Conservation (phyloP, 2,888 invertebrate species). For the Cerastis rubricosa region DNA sequence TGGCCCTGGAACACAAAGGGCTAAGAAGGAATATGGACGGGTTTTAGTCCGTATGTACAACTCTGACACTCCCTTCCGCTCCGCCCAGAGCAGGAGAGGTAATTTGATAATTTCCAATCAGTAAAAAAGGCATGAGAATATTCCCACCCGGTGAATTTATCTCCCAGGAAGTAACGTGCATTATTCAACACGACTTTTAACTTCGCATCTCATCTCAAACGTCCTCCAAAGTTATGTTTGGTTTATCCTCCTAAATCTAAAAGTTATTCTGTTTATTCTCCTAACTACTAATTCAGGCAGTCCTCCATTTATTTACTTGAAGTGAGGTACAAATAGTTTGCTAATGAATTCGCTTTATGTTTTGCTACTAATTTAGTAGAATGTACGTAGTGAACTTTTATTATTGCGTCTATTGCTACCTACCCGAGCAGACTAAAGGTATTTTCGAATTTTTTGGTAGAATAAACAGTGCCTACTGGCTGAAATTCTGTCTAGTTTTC, state of each 20-base stretch:
- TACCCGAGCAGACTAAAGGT: neutral
- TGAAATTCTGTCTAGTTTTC: neutral
- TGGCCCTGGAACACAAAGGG: no score
- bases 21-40: no score
- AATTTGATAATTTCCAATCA: no score
- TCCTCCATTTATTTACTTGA: constrained; percentile 17
- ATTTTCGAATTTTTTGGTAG: constrained; percentile 17
- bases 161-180: neutral
- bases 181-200: neutral
- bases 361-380: constrained; percentile 26
- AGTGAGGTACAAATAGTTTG: constrained; percentile 33
- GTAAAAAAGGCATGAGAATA: neutral
- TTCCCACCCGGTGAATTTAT: no score
- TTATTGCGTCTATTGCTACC: neutral
- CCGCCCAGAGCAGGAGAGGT: no score
- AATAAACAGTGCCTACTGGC: neutral
- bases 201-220: neutral
- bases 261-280: constrained; percentile 15
- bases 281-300: constrained; percentile 18
- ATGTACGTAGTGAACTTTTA: constrained; percentile 1
- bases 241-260: constrained; percentile 15
- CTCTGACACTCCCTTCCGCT: no score
- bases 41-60: no score
- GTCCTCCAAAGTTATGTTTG: constrained; percentile 2
- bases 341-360: constrained; percentile 40